Evolutionary conservation across 64 coral and sea anemone genomes (phyloP).

Genomic region (Stylophora pistillata): DNA sequence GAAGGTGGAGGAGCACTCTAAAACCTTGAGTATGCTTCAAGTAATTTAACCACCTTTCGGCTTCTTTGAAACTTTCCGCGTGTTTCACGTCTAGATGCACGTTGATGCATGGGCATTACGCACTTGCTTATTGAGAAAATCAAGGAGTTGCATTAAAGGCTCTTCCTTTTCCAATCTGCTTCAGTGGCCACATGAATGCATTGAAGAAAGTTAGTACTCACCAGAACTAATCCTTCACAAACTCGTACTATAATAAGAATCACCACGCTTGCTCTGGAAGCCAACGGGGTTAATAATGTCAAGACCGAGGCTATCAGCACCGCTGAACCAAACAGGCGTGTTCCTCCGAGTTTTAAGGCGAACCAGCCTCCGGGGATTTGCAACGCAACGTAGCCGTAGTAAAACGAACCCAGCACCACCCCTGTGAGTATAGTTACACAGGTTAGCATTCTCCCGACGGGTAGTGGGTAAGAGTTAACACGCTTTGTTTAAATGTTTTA

Average conservation of each 20-base stretch:
- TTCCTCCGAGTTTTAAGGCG: slow-evolving; percentile 79
- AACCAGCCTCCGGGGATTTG: slow-evolving; percentile 85
- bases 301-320: slow-evolving; percentile 65
- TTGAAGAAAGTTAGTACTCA: background rate
- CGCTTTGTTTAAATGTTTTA: no score
- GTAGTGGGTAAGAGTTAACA: no score
- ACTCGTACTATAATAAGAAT: slow-evolving; percentile 65
- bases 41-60: no score
- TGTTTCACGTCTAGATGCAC: no score
- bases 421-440: slow-evolving; percentile 28
- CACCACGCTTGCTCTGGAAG: slow-evolving; percentile 59
- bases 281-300: slow-evolving; percentile 66
- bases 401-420: slow-evolving; percentile 84
- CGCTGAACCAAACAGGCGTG: slow-evolving; percentile 75
- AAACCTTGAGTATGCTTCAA: no score
- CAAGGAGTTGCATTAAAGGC: background rate
- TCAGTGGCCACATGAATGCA: background rate
- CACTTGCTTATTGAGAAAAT: no score
- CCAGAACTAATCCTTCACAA: slow-evolving; percentile 75
- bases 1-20: no score
- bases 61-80: no score
- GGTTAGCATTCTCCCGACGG: no score
- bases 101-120: no score
- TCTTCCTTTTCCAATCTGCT: background rate
- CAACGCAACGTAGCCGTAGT: slow-evolving; percentile 85